These are phyloP conservation scores for Nemotelus pantherinus DNA, from an alignment of 2,888 invertebrate genomes.

Conservation along the genomic window DNA sequence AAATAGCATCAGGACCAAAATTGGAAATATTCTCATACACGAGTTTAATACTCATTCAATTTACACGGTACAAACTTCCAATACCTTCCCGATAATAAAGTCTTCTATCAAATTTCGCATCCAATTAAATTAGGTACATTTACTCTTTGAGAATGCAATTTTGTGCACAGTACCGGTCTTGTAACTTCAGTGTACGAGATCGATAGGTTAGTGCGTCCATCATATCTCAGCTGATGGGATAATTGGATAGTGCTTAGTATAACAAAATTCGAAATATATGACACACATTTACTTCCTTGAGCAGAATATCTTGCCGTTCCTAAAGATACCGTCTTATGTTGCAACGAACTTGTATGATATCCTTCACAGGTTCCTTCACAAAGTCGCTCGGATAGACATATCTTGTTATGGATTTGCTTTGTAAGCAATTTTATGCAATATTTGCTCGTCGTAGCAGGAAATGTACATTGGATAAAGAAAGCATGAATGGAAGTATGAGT, in stretches of 20 bases:
- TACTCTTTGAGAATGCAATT: not conserved
- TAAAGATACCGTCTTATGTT: not conserved
- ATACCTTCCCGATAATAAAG: too few species aligned
- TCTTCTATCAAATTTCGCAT: not conserved
- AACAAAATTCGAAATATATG: constrained; percentile 41
- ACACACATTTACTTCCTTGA: constrained; percentile 21
- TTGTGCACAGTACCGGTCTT: too few species aligned
- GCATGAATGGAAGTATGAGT: not conserved
- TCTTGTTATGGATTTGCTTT: constrained; percentile 44
- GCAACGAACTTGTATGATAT: constrained; percentile 21
- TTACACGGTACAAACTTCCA: too few species aligned
- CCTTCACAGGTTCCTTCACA: constrained; percentile 11
- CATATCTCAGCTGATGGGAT: constrained; percentile 31
- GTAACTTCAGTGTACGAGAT: too few species aligned
- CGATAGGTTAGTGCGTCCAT: constrained; percentile 6
- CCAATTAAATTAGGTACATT: constrained; percentile 1
- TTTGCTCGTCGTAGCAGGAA: constrained; percentile 22
- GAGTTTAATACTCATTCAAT: too few species aligned
- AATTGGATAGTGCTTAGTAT: constrained; percentile 37
- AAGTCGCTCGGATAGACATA: constrained; percentile 30
- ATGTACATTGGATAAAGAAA: not conserved
- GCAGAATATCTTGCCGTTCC: constrained; percentile 7
- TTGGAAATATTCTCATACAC: too few species aligned
- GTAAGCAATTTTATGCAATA: constrained; percentile 44
- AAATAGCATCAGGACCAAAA: too few species aligned